These are phyloP conservation scores for Aplysina aerophoba DNA, from an alignment of 37 sponge, comb jelly and placozoan species.

Conservation along the genomic window DNA sequence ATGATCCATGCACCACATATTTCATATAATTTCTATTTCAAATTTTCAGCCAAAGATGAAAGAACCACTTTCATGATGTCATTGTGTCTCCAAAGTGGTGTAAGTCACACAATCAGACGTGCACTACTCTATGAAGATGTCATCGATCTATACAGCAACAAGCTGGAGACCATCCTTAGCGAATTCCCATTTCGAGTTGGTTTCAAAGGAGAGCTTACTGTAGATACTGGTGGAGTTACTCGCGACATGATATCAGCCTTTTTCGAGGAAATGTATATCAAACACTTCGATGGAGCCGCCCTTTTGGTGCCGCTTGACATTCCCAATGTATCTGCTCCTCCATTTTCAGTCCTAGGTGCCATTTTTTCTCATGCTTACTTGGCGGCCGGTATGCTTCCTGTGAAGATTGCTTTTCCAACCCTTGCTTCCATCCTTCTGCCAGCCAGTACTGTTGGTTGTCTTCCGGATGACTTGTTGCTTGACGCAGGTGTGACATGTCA, in stretches of 20 bases:
- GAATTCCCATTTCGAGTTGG: constrained; percentile 22
- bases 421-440: constrained; percentile 11
- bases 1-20: too few relatives aligned
- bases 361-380: neutral
- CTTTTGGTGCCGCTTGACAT: too few relatives aligned
- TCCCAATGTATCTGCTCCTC: neutral
- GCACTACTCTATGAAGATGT: constrained; percentile 20
- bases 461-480: neutral
- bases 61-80: too few relatives aligned
- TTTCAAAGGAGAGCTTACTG: constrained; percentile 30
- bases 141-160: constrained; percentile 2
- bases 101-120: constrained; percentile 4
- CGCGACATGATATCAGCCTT: constrained; percentile 38
- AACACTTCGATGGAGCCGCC: too few relatives aligned
- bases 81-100: too few relatives aligned
- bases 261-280: constrained; percentile 36
- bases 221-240: constrained; percentile 24
- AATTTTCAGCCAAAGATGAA: too few relatives aligned
- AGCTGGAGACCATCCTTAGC: neutral
- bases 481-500: too few relatives aligned
- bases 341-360: neutral
- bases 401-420: constrained; percentile 14
- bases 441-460: neutral
- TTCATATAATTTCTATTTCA: too few relatives aligned
- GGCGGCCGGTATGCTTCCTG: too few relatives aligned